Percentiles rank a stretch among this genome's conserved stretches.
phyloP scores from a whole-genome alignment of 2,797 vertebrate species.

The Scomberomorus guttatus region DNA sequence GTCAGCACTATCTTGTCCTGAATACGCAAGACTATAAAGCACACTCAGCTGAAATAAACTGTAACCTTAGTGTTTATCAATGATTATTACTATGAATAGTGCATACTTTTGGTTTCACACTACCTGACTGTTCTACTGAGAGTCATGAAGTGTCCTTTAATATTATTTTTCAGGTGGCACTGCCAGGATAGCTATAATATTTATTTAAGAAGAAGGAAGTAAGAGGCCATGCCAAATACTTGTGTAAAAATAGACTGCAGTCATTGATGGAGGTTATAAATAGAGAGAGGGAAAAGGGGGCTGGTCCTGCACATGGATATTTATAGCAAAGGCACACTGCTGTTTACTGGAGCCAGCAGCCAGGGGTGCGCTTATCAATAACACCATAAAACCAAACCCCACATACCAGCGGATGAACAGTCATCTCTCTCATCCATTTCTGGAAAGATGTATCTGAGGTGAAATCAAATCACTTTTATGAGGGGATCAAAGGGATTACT shows the following conservation, averaged over 20 bases:
- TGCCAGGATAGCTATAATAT: conserved; percentile 63
- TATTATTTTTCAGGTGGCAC: conserved; percentile 41
- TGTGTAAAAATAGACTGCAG: conserved; percentile 78
- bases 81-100: neutral
- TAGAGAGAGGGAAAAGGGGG: conserved; percentile 76
- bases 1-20: neutral
- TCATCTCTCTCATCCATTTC: conserved; percentile 61
- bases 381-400: conserved; percentile 69
- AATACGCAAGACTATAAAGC: neutral
- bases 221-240: conserved; percentile 67
- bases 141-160: conserved; percentile 43
- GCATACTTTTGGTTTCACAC: conserved; percentile 17
- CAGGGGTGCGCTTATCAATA: conserved; percentile 75
- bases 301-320: conserved; percentile 70
- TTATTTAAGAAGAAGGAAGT: conserved; percentile 67
- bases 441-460: conserved; percentile 70
- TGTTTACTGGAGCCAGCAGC: conserved; percentile 68
- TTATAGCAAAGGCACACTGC: conserved; percentile 73
- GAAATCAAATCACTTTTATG: conserved; percentile 83
- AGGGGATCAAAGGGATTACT: conserved; percentile 75
- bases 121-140: conserved; percentile 14
- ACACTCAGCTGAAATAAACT: neutral
- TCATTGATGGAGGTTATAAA: conserved; percentile 82
- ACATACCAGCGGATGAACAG: conserved; percentile 61
- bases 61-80: neutral